phyloP scores from a whole-genome alignment of 64 coral and sea anemone genomes.

The Stylophora pistillata region DNA sequence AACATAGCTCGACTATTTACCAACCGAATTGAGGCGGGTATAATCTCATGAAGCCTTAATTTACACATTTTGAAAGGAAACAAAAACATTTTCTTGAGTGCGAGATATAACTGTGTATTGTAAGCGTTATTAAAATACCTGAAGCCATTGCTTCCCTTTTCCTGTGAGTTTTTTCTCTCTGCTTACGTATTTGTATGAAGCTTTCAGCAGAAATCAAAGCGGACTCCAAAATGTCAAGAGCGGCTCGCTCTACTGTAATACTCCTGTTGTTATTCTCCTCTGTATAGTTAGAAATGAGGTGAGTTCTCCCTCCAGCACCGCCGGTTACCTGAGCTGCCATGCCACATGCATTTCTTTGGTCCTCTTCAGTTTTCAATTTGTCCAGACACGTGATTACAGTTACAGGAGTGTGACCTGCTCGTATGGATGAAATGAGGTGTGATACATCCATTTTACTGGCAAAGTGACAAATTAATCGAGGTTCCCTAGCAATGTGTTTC shows the following conservation, averaged over 20 bases:
- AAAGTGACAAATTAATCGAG: not conserved
- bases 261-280: constrained; percentile 24
- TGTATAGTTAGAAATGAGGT: constrained; percentile 85
- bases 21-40: too few species aligned
- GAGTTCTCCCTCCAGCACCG: constrained; percentile 69
- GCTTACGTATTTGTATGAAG: constrained; percentile 73
- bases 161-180: constrained; percentile 33
- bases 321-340: constrained; percentile 68
- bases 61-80: too few species aligned
- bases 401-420: constrained; percentile 68
- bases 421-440: not conserved
- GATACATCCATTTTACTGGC: not conserved
- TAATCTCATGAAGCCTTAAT: too few species aligned
- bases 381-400: constrained; percentile 83
- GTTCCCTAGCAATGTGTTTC: too few species aligned
- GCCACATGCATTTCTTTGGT: constrained; percentile 41
- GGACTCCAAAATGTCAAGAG: constrained; percentile 70
- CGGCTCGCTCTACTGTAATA: constrained; percentile 50
- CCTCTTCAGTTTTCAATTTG: constrained; percentile 56
- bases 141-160: not conserved
- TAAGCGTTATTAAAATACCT: not conserved
- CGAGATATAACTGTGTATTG: not conserved
- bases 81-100: too few species aligned
- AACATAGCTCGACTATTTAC: too few species aligned
- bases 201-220: constrained; percentile 75